phyloP scores from a whole-genome alignment of 2,113 vertebrate genomes.

The Illadopsis cleaveri region DNA sequence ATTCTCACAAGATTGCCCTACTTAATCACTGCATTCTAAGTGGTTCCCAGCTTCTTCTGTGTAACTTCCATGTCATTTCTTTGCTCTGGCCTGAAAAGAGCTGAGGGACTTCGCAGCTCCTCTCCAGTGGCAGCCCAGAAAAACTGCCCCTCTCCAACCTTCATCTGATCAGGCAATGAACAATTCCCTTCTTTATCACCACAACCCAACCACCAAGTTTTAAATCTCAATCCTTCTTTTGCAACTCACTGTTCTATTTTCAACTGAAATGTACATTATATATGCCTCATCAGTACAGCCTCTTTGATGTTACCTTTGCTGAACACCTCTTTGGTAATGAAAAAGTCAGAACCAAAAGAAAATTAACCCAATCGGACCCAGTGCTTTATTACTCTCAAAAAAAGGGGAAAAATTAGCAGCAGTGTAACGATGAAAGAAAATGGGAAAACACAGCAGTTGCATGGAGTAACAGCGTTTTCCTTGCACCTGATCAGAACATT shows the following conservation, averaged over 20 bases:
- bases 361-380: not conserved
- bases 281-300: conserved; percentile 21
- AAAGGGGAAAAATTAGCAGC: not conserved
- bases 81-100: not conserved
- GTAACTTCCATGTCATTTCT: not conserved
- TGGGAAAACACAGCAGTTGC: not conserved
- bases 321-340: conserved; percentile 24
- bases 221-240: not conserved
- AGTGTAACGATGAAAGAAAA: not conserved
- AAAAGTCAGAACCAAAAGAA: conserved; percentile 12
- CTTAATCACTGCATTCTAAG: not conserved
- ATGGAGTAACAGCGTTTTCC: not conserved
- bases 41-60: not conserved
- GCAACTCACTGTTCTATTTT: not conserved
- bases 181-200: not conserved
- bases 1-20: not conserved
- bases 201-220: not conserved
- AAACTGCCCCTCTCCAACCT: not conserved
- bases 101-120: too few species aligned
- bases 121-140: not conserved
- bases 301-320: conserved; percentile 1
- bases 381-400: not conserved
- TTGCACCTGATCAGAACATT: not conserved
- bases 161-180: not conserved
- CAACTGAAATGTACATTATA: not conserved